Conservation (phyloP, 2,888 invertebrate species). For the Drosophila monieri region DNA sequence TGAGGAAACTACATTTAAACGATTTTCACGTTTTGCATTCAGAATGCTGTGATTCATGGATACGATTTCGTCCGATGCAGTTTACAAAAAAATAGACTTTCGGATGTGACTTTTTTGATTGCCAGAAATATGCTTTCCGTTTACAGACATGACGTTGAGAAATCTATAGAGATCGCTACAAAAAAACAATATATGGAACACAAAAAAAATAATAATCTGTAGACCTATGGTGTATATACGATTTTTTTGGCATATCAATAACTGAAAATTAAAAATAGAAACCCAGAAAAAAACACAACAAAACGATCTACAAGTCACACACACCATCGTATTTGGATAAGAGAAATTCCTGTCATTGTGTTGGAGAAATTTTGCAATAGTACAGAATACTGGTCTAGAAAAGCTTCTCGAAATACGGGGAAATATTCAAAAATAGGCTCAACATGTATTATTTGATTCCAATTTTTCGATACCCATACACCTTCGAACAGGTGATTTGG, state of each 20-base stretch:
- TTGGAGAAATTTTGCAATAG: constrained; percentile 46
- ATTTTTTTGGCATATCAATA: constrained; percentile 78
- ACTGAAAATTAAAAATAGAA: constrained; percentile 78
- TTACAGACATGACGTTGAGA: constrained; percentile 56
- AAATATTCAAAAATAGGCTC: constrained; percentile 45
- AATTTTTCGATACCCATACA: constrained; percentile 21
- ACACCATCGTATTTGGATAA: constrained; percentile 7
- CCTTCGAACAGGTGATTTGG: constrained; percentile 25
- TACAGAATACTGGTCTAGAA: constrained; percentile 42
- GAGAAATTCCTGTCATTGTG: constrained; percentile 30
- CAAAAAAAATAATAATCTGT: constrained; percentile 42
- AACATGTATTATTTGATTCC: constrained; percentile 17
- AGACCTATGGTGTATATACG: constrained; percentile 35
- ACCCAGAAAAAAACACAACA: constrained; percentile 44
- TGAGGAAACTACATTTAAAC: constrained; percentile 13
- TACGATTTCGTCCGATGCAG: constrained; percentile 20
- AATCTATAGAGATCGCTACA: constrained; percentile 44
- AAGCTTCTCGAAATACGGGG: constrained; percentile 51
- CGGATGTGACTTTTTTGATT: constrained; percentile 15
- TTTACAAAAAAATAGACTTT: constrained; percentile 13
- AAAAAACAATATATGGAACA: constrained; percentile 18
- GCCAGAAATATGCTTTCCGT: constrained; percentile 42
- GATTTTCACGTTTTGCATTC: constrained; percentile 47
- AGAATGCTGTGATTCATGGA: constrained; percentile 22
- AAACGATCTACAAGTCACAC: constrained; percentile 38